These are phyloP conservation scores for Agrotis segetum DNA, from an alignment of 2,888 invertebrate species.

Conservation along the genomic window DNA sequence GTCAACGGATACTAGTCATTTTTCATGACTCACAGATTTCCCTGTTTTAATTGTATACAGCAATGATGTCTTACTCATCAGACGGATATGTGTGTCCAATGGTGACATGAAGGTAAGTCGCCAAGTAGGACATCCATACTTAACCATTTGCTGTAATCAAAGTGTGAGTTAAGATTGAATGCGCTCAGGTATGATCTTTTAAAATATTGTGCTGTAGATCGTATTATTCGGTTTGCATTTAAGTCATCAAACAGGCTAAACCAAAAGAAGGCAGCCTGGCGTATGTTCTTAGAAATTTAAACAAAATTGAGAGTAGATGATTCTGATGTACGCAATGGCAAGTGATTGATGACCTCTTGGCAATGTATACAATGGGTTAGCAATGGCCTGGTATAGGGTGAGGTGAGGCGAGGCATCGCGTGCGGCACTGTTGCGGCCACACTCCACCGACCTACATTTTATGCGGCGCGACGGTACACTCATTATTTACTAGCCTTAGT, in stretches of 20 bases:
- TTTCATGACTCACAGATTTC: conserved; percentile 83
- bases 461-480: conserved; percentile 84
- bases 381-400: conserved; percentile 73
- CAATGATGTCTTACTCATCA: conserved; percentile 63
- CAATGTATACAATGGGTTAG: conserved; percentile 74
- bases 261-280: conserved; percentile 3
- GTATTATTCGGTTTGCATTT: background rate
- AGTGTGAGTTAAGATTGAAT: background rate
- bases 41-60: conserved; percentile 74
- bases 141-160: conserved; percentile 2
- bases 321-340: conserved; percentile 17
- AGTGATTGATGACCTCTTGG: conserved; percentile 72
- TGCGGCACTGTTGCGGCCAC: conserved; percentile 79
- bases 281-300: background rate
- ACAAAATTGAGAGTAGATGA: conserved; percentile 32
- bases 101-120: conserved; percentile 31
- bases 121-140: conserved; percentile 17
- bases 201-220: background rate
- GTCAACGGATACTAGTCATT: conserved; percentile 64
- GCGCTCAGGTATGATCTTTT: background rate
- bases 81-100: conserved; percentile 30
- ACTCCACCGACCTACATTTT: conserved; percentile 90
- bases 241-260: background rate
- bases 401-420: conserved; percentile 81
- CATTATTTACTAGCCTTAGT: conserved; percentile 83